These are phyloP conservation scores for Syngnathus floridae DNA, from an alignment of 2,113 vertebrate species.

Conservation along the genomic window DNA sequence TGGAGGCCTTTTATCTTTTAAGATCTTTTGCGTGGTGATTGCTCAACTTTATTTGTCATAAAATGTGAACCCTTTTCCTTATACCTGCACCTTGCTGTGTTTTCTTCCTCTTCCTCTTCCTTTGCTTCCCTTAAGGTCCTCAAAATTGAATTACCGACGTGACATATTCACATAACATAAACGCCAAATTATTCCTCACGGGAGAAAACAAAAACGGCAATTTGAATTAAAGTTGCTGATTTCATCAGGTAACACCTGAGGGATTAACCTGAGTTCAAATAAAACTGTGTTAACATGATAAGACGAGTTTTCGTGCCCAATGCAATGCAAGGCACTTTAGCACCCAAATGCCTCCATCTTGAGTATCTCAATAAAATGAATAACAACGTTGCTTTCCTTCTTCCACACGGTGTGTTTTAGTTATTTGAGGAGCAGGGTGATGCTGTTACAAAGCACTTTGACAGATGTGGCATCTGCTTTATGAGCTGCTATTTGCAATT, in stretches of 20 bases:
- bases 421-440: conserved; percentile 41
- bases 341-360: conserved; percentile 28
- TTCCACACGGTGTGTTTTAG: conserved; percentile 48
- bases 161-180: background rate
- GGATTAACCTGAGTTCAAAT: conserved; percentile 6
- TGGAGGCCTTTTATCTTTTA: conserved; percentile 81
- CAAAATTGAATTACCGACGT: background rate
- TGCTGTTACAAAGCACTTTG: conserved; percentile 60
- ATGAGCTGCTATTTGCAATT: conserved; percentile 63
- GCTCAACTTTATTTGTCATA: conserved; percentile 3
- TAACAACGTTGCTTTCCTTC: conserved; percentile 42
- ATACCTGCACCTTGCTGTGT: conserved; percentile 11
- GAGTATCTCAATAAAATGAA: conserved; percentile 36
- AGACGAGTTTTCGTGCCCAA: conserved; percentile 19
- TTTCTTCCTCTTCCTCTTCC: conserved; percentile 11
- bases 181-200: background rate
- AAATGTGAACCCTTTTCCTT: conserved; percentile 6
- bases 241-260: background rate
- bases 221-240: conserved; percentile 18
- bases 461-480: conserved; percentile 71
- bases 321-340: conserved; percentile 9
- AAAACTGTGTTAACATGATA: conserved; percentile 21
- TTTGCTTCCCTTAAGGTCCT: conserved; percentile 6
- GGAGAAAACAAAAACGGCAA: background rate
- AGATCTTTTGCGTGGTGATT: background rate